Conservation (phyloP, 1,140 invertebrate genomes). For the Oncopodura yosiiana region DNA sequence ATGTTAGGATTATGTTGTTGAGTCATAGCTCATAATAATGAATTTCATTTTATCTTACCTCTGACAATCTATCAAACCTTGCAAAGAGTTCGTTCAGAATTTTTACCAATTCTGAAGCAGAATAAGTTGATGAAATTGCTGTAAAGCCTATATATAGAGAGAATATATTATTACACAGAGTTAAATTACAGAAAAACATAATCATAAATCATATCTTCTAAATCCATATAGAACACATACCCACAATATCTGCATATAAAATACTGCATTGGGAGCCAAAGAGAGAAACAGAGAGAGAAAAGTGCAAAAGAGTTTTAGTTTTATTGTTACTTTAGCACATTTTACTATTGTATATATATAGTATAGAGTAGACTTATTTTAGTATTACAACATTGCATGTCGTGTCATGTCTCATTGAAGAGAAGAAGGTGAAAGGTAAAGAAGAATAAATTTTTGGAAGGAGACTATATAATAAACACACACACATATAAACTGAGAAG, state of each 20-base stretch:
- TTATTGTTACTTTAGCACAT: no score
- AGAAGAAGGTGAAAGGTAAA: no score
- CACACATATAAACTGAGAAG: not conserved
- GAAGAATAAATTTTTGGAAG: not conserved
- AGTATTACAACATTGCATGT: no score
- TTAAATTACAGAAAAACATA: slow-evolving; percentile 22
- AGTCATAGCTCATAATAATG: not conserved
- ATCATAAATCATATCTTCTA: not conserved
- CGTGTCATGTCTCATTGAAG: no score
- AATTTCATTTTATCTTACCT: slow-evolving; percentile 48
- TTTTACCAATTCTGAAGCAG: slow-evolving; percentile 82
- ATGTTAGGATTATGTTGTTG: not conserved
- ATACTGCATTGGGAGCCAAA: no score
- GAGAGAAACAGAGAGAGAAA: no score
- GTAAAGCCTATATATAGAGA: slow-evolving; percentile 90
- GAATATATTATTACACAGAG: slow-evolving; percentile 43
- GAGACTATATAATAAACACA: not conserved
- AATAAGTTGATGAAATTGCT: slow-evolving; percentile 88
- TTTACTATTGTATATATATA: no score
- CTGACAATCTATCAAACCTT: slow-evolving; percentile 80
- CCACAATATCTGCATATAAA: slow-evolving; percentile 48
- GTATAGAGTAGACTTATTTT: no score
- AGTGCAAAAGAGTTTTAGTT: no score
- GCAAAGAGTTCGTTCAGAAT: slow-evolving; percentile 90
- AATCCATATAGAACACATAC: no score